Percentiles rank a stretch among this genome's conserved stretches.
Evolutionary conservation across 2,888 invertebrate species (phyloP).

Genomic region (Synanthedon formicaeformis): DNA sequence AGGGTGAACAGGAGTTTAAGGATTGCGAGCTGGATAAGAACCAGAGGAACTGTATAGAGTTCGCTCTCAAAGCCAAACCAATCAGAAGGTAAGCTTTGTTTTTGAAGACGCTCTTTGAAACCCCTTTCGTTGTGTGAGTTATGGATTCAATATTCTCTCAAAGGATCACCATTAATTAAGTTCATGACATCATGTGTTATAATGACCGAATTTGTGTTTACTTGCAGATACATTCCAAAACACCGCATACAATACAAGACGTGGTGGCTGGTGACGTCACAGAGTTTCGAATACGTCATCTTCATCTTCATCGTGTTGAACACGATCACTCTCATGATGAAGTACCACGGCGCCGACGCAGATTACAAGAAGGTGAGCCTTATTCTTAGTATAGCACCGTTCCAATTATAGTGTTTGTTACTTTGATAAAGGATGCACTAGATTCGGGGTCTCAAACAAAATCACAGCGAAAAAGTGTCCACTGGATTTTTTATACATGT

Average conservation of each 20-base stretch:
- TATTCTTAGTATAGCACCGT: too few species aligned
- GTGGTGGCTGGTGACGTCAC: slow-evolving; percentile 99
- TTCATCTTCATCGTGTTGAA: slow-evolving; percentile 98
- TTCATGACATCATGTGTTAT: too few species aligned
- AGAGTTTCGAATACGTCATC: slow-evolving; percentile 97
- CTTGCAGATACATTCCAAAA: slow-evolving; percentile 92
- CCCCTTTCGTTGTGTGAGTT: too few species aligned
- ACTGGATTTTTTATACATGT: too few species aligned
- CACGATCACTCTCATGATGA: slow-evolving; percentile 97
- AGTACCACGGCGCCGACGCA: slow-evolving; percentile 85
- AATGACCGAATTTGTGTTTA: not conserved
- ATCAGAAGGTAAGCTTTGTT: slow-evolving; percentile 69
- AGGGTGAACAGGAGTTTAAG: slow-evolving; percentile 99
- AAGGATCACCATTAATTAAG: too few species aligned
- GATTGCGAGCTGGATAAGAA: slow-evolving; percentile 99
- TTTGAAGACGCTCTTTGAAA: too few species aligned
- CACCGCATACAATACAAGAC: slow-evolving; percentile 94
- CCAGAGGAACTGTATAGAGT: slow-evolving; percentile 98
- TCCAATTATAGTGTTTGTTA: too few species aligned
- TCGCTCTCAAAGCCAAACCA: slow-evolving; percentile 89
- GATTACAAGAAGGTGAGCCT: slow-evolving; percentile 74
- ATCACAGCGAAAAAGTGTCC: too few species aligned
- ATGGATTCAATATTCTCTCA: too few species aligned
- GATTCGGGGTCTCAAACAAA: too few species aligned
- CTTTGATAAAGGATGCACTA: too few species aligned